Percentiles rank a stretch among this genome's conserved stretches.
These are phyloP conservation scores for Ferdinandea cuprea DNA, from an alignment of 2,888 invertebrate species.

Conservation along the genomic window DNA sequence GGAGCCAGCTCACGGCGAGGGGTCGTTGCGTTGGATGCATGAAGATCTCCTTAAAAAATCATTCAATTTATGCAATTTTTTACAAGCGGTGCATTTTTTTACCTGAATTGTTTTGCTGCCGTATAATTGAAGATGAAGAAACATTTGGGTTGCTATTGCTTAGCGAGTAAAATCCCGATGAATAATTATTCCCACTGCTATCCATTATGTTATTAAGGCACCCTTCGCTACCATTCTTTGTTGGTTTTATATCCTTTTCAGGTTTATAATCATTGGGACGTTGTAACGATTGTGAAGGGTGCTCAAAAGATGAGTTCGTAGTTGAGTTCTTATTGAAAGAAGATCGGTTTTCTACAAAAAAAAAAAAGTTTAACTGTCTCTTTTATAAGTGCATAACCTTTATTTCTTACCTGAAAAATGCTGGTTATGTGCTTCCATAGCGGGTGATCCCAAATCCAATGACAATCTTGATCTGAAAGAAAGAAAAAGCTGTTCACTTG, in stretches of 20 bases:
- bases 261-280: constrained; percentile 46
- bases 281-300: constrained; percentile 67
- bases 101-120: constrained; percentile 67
- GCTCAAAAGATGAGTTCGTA: constrained; percentile 53
- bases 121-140: constrained; percentile 72
- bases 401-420: constrained; percentile 44
- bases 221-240: constrained; percentile 70
- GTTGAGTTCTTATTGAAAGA: constrained; percentile 40
- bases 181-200: constrained; percentile 63
- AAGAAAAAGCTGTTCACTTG: neutral
- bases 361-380: neutral
- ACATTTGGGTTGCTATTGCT: constrained; percentile 73
- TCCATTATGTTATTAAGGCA: constrained; percentile 69
- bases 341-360: constrained; percentile 37
- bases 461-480: constrained; percentile 78
- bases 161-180: constrained; percentile 63
- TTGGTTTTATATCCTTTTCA: constrained; percentile 52
- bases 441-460: constrained; percentile 78
- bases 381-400: neutral
- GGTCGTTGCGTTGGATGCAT: constrained; percentile 82
- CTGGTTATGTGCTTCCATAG: constrained; percentile 48
- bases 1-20: constrained; percentile 87
- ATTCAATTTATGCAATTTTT: neutral
- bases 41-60: constrained; percentile 76
- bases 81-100: neutral